phyloP scores from a whole-genome alignment of 2,797 vertebrate species.

The Taeniopygia guttata region DNA sequence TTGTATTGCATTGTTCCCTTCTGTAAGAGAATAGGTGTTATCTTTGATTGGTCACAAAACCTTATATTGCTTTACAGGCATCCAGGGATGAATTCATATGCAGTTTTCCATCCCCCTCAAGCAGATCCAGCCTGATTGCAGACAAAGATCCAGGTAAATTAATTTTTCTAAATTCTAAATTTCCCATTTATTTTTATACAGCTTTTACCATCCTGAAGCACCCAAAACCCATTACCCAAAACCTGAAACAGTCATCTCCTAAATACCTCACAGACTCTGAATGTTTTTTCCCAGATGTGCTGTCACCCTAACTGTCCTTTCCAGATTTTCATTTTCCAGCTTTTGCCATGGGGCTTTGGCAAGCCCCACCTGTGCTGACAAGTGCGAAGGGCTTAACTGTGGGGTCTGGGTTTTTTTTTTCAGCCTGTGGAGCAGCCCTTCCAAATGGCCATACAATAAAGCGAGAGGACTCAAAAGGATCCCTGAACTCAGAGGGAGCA shows the following conservation, averaged over 20 bases:
- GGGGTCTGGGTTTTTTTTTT: neutral
- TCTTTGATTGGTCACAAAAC: neutral
- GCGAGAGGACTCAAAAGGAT: constrained; percentile 89
- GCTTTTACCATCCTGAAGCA: neutral
- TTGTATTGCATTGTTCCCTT: neutral
- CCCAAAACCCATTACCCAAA: neutral
- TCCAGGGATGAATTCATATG: constrained; percentile 89
- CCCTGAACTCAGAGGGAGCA: constrained; percentile 82
- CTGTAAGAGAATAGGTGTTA: neutral
- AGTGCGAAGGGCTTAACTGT: neutral
- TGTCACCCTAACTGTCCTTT: neutral
- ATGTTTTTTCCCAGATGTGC: neutral
- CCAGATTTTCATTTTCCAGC: neutral
- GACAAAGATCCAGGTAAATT: constrained; percentile 87
- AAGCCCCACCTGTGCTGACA: neutral
- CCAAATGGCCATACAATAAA: constrained; percentile 86
- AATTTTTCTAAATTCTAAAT: neutral
- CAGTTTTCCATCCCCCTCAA: constrained; percentile 76
- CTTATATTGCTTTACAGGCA: constrained; percentile 75
- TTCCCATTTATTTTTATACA: neutral
- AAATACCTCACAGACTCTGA: neutral
- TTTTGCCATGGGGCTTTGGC: neutral
- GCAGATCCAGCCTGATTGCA: constrained; percentile 80
- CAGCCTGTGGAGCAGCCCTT: constrained; percentile 73
- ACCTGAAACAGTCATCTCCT: neutral